Evolutionary conservation across 2,888 invertebrate species (phyloP).

Genomic region (Subacronicta megacephala): DNA sequence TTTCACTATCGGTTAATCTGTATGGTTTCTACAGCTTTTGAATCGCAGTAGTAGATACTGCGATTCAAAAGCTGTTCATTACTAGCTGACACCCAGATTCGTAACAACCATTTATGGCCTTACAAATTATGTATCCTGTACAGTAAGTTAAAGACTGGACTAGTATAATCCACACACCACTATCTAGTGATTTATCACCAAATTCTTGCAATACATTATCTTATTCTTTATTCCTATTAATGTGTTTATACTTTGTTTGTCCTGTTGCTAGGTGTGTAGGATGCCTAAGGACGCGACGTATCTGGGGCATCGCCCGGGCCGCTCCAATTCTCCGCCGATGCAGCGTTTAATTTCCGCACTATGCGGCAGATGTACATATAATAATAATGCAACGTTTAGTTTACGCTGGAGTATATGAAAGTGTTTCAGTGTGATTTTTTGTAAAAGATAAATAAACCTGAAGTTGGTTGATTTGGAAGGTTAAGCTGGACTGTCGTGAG

Average conservation of each 20-base stretch:
- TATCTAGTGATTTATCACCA: no score
- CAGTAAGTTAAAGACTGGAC: no score
- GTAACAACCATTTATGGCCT: no score
- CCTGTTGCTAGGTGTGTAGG: conserved; percentile 24
- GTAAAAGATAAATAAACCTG: not conserved
- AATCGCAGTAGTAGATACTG: no score
- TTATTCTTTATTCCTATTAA: no score
- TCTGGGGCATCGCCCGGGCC: conserved; percentile 59
- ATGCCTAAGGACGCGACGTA: conserved; percentile 36
- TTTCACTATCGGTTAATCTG: no score
- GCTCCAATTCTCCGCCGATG: conserved; percentile 58
- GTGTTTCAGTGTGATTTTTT: conserved; percentile 8
- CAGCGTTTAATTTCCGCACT: conserved; percentile 64
- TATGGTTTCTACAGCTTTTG: no score
- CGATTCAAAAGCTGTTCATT: no score
- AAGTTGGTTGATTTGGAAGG: not conserved
- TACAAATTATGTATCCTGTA: no score
- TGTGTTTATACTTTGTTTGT: not conserved
- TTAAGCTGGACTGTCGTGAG: not conserved
- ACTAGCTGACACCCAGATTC: no score
- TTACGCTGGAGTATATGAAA: conserved; percentile 20
- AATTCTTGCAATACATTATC: no score
- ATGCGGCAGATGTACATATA: conserved; percentile 44
- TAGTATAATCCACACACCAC: no score
- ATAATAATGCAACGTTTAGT: conserved; percentile 44